Evolutionary conservation across 2,797 vertebrate genomes (phyloP).

Genomic region (Periophthalmus magnuspinnatus): DNA sequence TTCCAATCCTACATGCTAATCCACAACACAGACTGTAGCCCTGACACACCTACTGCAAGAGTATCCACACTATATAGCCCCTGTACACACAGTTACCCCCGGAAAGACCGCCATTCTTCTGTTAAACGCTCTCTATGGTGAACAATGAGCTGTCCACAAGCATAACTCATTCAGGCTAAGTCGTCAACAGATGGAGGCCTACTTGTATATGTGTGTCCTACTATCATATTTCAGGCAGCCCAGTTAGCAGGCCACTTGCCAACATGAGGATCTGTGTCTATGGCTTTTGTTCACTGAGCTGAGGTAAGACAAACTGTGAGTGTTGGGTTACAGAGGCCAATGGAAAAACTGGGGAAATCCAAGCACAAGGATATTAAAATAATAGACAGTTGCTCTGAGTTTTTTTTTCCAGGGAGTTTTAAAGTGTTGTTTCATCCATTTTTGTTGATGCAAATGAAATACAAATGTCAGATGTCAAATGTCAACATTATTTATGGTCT

Average conservation of each 20-base stretch:
- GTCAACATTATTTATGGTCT: conserved; percentile 7
- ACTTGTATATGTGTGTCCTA: conserved; percentile 53
- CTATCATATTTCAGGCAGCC: conserved; percentile 72
- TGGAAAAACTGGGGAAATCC: conserved; percentile 63
- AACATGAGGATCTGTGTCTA: conserved; percentile 61
- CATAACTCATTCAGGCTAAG: conserved; percentile 50
- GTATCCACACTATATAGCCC: conserved; percentile 37
- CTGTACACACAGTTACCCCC: conserved; percentile 30
- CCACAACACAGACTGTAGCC: conserved; percentile 70
- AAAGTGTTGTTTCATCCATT: not conserved
- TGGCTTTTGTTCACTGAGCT: conserved; percentile 73
- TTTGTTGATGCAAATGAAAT: not conserved
- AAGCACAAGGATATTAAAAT: conserved; percentile 9
- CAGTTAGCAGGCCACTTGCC: conserved; percentile 62
- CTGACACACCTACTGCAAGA: conserved; percentile 67
- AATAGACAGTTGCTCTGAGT: not conserved
- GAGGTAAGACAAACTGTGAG: conserved; percentile 73
- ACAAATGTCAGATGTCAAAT: conserved; percentile 11
- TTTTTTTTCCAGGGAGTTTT: not conserved
- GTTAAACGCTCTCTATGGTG: conserved; percentile 29
- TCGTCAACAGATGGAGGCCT: conserved; percentile 65
- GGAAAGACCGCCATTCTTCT: conserved; percentile 38
- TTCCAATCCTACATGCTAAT: conserved; percentile 79
- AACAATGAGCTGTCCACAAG: conserved; percentile 44
- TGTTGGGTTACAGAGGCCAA: conserved; percentile 71